These are phyloP conservation scores for Arnoldichthys spilopterus DNA, from an alignment of 2,797 vertebrate genomes.

Conservation along the genomic window DNA sequence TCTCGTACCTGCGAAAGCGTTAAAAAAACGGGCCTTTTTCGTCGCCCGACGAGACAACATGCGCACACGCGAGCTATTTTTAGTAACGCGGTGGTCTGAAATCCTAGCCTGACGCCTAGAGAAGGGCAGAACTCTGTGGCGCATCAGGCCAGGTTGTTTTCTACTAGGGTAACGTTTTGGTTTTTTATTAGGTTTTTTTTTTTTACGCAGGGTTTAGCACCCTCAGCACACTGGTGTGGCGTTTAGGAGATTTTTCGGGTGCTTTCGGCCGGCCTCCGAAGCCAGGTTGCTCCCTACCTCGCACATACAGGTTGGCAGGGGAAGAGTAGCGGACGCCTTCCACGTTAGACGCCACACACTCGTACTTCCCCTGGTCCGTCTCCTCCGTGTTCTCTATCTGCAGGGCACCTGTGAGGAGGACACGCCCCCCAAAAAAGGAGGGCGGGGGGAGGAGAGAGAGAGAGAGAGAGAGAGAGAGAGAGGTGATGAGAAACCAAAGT, in stretches of 20 bases:
- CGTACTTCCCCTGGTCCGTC: conserved; percentile 99
- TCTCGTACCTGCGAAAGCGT: conserved; percentile 71
- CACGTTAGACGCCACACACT: conserved; percentile 97
- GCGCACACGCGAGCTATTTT: not conserved
- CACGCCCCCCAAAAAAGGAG: conserved; percentile 52
- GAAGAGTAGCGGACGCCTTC: conserved; percentile 98
- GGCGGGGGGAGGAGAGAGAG: conserved; percentile 33
- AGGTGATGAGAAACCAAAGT: conserved; percentile 45
- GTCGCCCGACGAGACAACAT: conserved; percentile 54
- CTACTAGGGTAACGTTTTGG: not conserved
- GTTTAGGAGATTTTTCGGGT: conserved; percentile 56
- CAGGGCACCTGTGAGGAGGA: conserved; percentile 85
- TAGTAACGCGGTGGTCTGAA: not conserved
- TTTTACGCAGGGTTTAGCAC: not conserved
- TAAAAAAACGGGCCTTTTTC: conserved; percentile 59
- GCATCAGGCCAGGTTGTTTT: not conserved
- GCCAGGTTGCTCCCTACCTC: conserved; percentile 93
- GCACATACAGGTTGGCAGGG: conserved; percentile 98
- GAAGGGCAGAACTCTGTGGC: not conserved
- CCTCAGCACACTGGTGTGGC: conserved; percentile 19
- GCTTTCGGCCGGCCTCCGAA: conserved; percentile 63
- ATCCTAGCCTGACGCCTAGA: not conserved
- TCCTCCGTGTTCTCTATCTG: conserved; percentile 99
- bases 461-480: conserved; percentile 39
- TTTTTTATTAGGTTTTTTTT: not conserved